These are phyloP conservation scores for Morone saxatilis DNA, from an alignment of 2,113 vertebrate species.

Conservation along the genomic window DNA sequence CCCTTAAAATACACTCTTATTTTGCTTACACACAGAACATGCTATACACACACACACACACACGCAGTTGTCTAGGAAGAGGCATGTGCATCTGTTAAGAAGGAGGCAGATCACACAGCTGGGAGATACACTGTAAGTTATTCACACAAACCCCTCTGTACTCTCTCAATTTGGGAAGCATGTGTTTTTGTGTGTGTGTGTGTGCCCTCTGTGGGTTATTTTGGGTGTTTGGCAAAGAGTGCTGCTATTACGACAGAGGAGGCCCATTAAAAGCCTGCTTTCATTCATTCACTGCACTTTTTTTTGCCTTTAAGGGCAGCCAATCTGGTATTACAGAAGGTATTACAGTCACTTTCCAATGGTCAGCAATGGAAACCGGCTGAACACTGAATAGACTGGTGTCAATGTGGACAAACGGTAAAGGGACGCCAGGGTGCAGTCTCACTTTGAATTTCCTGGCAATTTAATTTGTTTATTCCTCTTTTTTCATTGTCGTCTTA, in stretches of 20 bases:
- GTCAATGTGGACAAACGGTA: conserved; percentile 1
- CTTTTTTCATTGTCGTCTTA: background rate
- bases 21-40: conserved; percentile 14
- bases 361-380: conserved; percentile 36
- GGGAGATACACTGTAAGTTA: conserved; percentile 41
- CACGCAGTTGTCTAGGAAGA: background rate
- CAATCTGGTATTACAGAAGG: conserved; percentile 44
- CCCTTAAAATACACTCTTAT: conserved; percentile 6
- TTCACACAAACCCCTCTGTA: conserved; percentile 50
- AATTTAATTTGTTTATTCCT: background rate
- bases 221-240: conserved; percentile 52
- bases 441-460: background rate
- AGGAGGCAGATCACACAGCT: conserved; percentile 47
- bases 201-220: conserved; percentile 39
- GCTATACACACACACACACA: background rate
- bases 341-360: conserved; percentile 32
- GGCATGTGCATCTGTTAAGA: conserved; percentile 44
- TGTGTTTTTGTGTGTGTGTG: conserved; percentile 29
- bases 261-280: conserved; percentile 60
- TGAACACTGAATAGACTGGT: conserved; percentile 13
- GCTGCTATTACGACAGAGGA: conserved; percentile 40
- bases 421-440: background rate
- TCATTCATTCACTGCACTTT: conserved; percentile 62
- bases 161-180: conserved; percentile 43
- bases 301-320: conserved; percentile 47